Evolutionary conservation across 2,888 invertebrate genomes (phyloP), one percentile per base, ranked within the genome.

Genomic region (Caenorhabditis japonica): DNA sequence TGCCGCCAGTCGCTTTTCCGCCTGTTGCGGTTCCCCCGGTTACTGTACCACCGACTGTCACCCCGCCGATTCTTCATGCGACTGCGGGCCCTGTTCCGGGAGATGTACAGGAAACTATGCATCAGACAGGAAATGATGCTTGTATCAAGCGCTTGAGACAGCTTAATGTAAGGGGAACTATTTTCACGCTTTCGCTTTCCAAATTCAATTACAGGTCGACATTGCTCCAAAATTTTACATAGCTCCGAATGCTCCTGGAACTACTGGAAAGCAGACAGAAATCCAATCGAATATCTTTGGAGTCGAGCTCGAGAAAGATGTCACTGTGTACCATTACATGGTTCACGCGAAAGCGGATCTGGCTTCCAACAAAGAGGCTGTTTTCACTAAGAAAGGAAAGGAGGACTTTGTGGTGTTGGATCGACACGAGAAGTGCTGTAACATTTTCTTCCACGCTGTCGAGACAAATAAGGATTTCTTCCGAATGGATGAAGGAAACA

Each of bases 261-360:
- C 36, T 15, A 1, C 51, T 0, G 76, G 76, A 33, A 49, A 27
- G 19, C 8, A 15, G 0, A 5, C 39, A 1, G 17, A 51, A 0
- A 17, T 75, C n/a, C 69, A 58, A 15, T 73, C 77, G 3, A 77
- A 77, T 43, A 43, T 69, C 13, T 77, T 75, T 21, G 77, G 77
- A 23, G 30, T 77, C 1, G 38, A 47, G 15, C 27, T 72, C 13
- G 2, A 25, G 8, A 51, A 59, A 17, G 53, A 59, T 3, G 51
- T 41, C 2, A 25, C 21, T 4, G 33, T 75, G 33, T 64, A 60
- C 30, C 30, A 27, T 33, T 71, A 75, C 44, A 38, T 60, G 3
- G 52, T 75, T 1, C 13, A 36, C 21, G 51, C 58, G 1, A n/a
- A 15, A 4, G 70, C 38, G 19, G 39, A 55, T 4, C 13, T 70